Evolutionary conservation across 1,140 invertebrate species (phyloP), one percentile per base, ranked within the genome.

Genomic region (Drosophila murphyi): DNA sequence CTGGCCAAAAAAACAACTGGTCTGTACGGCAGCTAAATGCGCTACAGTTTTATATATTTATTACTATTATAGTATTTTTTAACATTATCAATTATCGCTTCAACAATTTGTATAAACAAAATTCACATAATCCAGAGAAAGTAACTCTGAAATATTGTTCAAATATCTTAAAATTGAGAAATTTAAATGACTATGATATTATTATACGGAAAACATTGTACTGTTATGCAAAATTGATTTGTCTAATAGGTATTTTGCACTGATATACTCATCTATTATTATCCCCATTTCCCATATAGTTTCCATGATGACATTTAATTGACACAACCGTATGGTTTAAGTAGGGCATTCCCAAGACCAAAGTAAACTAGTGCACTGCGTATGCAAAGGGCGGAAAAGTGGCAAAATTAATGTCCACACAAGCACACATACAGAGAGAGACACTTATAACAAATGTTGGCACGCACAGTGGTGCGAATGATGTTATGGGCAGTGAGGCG

Each of bases 321-420:
- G n/a, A 8, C 37, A 5, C 10, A 48, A 10, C n/a, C 10, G 8
- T 41, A 7, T 34, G 47, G 2, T 29, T 31, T 52, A 3, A 48
- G 47, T 56, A 79, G 64, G 48, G 64, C n/a, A 79, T 70, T 47
- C 6, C 3, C 3, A 3, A 41, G 50, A 48, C 31, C 61, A 48
- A 61, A 60, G 73, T 64, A 73, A 72, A 69, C 62, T 62, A 64
- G 43, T 76, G 62, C 68, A 67, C 37, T 72, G 77, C 77, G 63
- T 59, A 55, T 76, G 69, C 60, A 74, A 78, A 70, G 62, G 57
- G 64, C 76, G 54, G 60, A 70, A 78, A 78, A 78, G 70, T 78
- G 76, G 74, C 70, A 80, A 80, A 70, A 80, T 78, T 77, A 80
- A 80, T 80, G 75, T 55, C 64, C 74, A 78, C 64, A 80, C 61